phyloP scores from a whole-genome alignment of 2,113 vertebrate species.

The Ptychochromis oligacanthus region DNA sequence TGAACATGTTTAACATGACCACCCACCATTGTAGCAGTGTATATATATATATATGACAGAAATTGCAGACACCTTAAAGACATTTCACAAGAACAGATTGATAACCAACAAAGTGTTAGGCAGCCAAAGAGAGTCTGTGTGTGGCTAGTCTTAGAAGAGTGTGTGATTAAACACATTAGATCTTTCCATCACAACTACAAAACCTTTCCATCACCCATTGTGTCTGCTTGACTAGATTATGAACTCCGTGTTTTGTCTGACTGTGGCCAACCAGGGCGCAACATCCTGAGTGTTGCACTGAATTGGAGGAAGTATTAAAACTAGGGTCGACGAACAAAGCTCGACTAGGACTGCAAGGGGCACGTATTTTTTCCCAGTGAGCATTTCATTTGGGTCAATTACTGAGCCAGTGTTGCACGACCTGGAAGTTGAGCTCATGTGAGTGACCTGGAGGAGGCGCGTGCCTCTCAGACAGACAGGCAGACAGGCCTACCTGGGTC shows the following conservation, averaged over 20 bases:
- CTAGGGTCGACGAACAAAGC: slow-evolving; percentile 63
- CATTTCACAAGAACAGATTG: slow-evolving; percentile 44
- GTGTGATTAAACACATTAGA: slow-evolving; percentile 49
- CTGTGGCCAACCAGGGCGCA: slow-evolving; percentile 35
- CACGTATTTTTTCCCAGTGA: slow-evolving; percentile 43
- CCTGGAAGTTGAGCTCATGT: slow-evolving; percentile 70
- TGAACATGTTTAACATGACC: not conserved
- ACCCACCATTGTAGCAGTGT: not conserved
- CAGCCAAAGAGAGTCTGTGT: slow-evolving; percentile 26
- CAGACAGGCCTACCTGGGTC: slow-evolving; percentile 49
- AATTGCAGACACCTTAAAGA: slow-evolving; percentile 23
- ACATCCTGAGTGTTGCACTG: slow-evolving; percentile 45
- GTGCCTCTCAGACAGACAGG: slow-evolving; percentile 50
- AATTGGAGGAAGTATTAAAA: slow-evolving; percentile 68
- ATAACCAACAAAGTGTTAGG: slow-evolving; percentile 37
- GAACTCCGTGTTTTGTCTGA: slow-evolving; percentile 61
- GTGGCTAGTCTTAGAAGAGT: slow-evolving; percentile 5
- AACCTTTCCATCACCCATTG: slow-evolving; percentile 49
- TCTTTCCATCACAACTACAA: slow-evolving; percentile 44
- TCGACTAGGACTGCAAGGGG: slow-evolving; percentile 10
- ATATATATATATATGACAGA: not conserved
- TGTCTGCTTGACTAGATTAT: slow-evolving; percentile 63
- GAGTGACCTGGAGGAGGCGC: slow-evolving; percentile 59
- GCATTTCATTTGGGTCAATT: slow-evolving; percentile 70
- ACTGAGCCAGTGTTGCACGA: slow-evolving; percentile 43